Evolutionary conservation across 2,888 invertebrate species (phyloP), one percentile per base, ranked within the genome.

Genomic region (Tinea pellionella): DNA sequence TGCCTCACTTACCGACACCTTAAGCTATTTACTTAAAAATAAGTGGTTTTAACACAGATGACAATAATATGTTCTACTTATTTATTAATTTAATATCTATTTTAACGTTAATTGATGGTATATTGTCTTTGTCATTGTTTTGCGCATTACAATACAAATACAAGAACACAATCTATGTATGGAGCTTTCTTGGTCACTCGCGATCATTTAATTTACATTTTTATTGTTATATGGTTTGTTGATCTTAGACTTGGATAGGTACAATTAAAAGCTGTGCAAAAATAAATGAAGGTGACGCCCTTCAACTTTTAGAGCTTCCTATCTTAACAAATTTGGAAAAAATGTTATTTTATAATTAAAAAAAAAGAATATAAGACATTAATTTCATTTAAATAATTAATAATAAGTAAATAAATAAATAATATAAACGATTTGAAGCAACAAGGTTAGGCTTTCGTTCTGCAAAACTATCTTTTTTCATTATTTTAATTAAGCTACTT

Each of bases 31-130:
- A 15, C 47, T 47, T 47, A 12, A 47, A 47, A 47, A 47, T n/a
- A 15, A 47, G 47, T 4, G 47, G 47, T 47, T 47, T 47, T 47
- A 47, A 47, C 2, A 47, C 47, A 47, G 47, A 47, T 47, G 47
- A 47, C 47, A 24, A 24, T n/a, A n/a, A n/a, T 24, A 47, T 47
- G 47, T 47, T 47, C n/a, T 47, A 47, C 47, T 47, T 47, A 47
- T 47, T 13, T 47, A 47, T 47, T 47, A 47, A 47, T 16, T 47
- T 47, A 47, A 47, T 47, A 9, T 47, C 13, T 47, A 47, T 47
- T 7, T 47, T 47, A 16, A 47, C 6, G 47, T 13, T 2, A 16
- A n/a, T 47, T 47, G 16, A 47, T 15, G 47, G 15, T 15, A 47
- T 47, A 16, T 16, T 47, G 47, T 47, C 47, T 1, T n/a, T 47